phyloP scores from a whole-genome alignment of 2,888 invertebrate genomes.

The Bhutanitis thaidina region DNA sequence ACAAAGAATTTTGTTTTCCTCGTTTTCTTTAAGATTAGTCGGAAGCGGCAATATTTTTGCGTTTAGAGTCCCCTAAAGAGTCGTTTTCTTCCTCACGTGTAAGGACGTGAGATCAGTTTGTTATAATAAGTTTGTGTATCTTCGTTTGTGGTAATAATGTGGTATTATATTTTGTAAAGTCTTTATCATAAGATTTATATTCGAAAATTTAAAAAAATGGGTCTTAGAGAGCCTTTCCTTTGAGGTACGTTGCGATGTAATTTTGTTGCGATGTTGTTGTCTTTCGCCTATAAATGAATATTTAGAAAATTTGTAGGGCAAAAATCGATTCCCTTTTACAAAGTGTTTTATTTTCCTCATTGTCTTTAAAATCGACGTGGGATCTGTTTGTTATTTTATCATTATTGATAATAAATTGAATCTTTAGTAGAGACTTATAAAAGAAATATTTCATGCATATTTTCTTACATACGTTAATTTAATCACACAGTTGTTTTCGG shows the following conservation, averaged over 20 bases:
- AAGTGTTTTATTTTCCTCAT: conserved; percentile 38
- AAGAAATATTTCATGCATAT: too few species aligned
- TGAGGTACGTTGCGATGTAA: not conserved
- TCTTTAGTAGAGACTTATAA: too few species aligned
- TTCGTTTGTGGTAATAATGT: not conserved
- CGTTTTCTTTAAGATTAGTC: conserved; percentile 53
- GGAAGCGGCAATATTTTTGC: conserved; percentile 47
- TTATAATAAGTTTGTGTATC: conserved; percentile 42
- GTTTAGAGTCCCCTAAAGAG: conserved; percentile 58
- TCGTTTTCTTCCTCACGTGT: conserved; percentile 50
- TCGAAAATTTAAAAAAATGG: not conserved
- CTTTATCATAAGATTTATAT: too few species aligned
- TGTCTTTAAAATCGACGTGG: conserved; percentile 57
- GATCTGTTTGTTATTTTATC: too few species aligned
- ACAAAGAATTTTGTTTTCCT: conserved; percentile 34
- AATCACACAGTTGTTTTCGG: too few species aligned
- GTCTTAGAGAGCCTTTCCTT: not conserved
- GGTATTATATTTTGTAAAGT: too few species aligned
- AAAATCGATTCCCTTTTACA: conserved; percentile 19
- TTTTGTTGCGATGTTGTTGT: too few species aligned
- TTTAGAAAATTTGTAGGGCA: conserved; percentile 24
- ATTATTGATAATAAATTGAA: too few species aligned
- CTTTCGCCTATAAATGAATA: conserved; percentile 6
- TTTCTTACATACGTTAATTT: too few species aligned
- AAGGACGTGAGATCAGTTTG: conserved; percentile 37